Percentiles rank a stretch among this genome's conserved stretches.
phyloP scores from a whole-genome alignment of 2,797 vertebrate genomes.

The Alectoris magna region DNA sequence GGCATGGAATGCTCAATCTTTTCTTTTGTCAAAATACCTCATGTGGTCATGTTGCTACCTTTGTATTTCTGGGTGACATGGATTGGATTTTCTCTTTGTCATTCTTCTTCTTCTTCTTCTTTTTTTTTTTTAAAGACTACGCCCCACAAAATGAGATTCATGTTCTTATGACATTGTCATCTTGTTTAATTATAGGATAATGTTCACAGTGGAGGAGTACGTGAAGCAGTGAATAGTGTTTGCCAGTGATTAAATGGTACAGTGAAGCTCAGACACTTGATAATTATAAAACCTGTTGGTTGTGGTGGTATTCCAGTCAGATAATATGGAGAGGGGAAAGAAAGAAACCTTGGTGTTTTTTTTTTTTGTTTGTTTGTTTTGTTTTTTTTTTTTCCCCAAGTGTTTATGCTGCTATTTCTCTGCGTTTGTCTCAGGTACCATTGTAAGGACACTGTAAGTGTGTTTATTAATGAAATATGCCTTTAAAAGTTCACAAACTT shows the following conservation, averaged over 20 bases:
- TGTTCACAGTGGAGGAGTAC: slow-evolving; percentile 30
- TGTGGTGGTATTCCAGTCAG: neutral
- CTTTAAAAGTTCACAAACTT: neutral
- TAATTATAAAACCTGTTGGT: slow-evolving; percentile 28
- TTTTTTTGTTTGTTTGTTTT: neutral
- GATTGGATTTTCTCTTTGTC: neutral
- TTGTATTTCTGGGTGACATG: neutral
- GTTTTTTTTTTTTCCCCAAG: neutral
- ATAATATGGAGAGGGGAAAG: neutral
- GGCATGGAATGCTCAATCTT: neutral
- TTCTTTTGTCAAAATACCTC: neutral
- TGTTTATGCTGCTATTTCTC: neutral
- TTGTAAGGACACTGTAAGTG: neutral
- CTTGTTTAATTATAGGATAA: slow-evolving; percentile 67
- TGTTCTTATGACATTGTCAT: slow-evolving; percentile 56
- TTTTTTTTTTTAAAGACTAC: neutral
- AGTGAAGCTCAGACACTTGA: slow-evolving; percentile 10
- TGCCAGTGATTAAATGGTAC: slow-evolving; percentile 53
- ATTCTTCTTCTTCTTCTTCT: neutral
- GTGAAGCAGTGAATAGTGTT: slow-evolving; percentile 45
- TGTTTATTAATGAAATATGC: neutral
- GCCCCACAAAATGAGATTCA: slow-evolving; percentile 20
- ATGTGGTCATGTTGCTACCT: neutral
- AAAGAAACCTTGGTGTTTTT: neutral
- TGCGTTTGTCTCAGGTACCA: neutral